A percentile compares a stretch with the other conserved stretches of the same genome.
These are phyloP conservation scores for Euschistus heros DNA, from an alignment of 1,140 invertebrate species.

Conservation along the genomic window DNA sequence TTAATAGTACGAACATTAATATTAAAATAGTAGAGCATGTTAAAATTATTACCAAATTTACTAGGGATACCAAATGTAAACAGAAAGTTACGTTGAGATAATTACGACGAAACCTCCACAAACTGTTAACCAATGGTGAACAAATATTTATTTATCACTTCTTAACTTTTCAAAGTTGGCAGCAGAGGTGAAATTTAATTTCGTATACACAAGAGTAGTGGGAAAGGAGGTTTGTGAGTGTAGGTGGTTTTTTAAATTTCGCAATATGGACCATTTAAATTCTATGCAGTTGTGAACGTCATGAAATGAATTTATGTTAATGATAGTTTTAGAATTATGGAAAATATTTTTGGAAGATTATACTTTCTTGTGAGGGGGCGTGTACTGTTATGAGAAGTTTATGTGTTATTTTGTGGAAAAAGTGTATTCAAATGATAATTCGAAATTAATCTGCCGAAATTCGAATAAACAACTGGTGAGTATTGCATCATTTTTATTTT, in stretches of 20 bases:
- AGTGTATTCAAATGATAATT: not conserved
- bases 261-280: too few relatives aligned
- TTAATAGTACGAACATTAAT: too few relatives aligned
- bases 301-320: not conserved
- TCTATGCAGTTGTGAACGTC: too few relatives aligned
- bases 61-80: too few relatives aligned
- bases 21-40: too few relatives aligned
- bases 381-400: not conserved
- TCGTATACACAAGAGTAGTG: not conserved
- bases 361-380: constrained; percentile 3
- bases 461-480: not conserved
- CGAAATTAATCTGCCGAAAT: not conserved
- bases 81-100: too few relatives aligned
- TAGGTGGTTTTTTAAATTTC: too few relatives aligned
- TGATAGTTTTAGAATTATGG: not conserved
- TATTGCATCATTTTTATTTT: not conserved
- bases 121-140: not conserved
- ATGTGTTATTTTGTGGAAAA: too few relatives aligned
- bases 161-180: constrained; percentile 3
- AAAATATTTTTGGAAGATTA: not conserved
- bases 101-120: too few relatives aligned
- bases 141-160: not conserved
- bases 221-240: too few relatives aligned
- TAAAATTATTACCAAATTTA: too few relatives aligned
- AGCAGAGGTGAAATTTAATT: constrained; percentile 1